Percentiles rank a stretch among this genome's conserved stretches.
These are phyloP conservation scores for Drosophila macrothrix DNA, from an alignment of 2,888 invertebrate genomes.

Conservation along the genomic window DNA sequence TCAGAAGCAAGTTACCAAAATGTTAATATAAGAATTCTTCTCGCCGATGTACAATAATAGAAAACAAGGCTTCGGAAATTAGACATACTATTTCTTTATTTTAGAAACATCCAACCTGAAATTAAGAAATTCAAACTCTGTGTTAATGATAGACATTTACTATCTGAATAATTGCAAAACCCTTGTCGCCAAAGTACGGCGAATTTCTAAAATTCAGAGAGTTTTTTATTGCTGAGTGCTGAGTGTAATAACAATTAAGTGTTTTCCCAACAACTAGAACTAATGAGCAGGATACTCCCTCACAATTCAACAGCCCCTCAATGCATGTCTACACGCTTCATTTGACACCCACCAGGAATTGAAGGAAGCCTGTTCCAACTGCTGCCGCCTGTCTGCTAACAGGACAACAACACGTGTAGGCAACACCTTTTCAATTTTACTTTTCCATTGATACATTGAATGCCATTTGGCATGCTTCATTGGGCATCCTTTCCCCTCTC, in stretches of 20 bases:
- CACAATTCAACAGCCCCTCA: background rate
- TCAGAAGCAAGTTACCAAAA: too few relatives aligned
- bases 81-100: too few relatives aligned
- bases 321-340: conserved; percentile 55
- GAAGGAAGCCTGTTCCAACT: conserved; percentile 24
- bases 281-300: conserved; percentile 44
- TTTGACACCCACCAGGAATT: conserved; percentile 17
- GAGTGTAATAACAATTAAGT: conserved; percentile 51
- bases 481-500: conserved; percentile 40
- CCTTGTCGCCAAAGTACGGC: background rate
- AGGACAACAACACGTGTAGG: conserved; percentile 63
- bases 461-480: conserved; percentile 73
- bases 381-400: background rate
- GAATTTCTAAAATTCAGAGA: background rate
- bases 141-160: background rate
- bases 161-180: background rate
- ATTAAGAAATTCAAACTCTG: too few relatives aligned
- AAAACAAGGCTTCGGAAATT: too few relatives aligned
- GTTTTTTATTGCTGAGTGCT: conserved; percentile 10
- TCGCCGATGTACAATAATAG: too few relatives aligned
- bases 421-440: conserved; percentile 64
- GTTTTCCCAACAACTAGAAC: conserved; percentile 29
- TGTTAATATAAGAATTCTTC: too few relatives aligned
- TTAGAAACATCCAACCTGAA: too few relatives aligned
- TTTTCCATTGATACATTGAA: conserved; percentile 54